Evolutionary conservation across 2,888 invertebrate species (phyloP).

Genomic region (Diaphora mendica): DNA sequence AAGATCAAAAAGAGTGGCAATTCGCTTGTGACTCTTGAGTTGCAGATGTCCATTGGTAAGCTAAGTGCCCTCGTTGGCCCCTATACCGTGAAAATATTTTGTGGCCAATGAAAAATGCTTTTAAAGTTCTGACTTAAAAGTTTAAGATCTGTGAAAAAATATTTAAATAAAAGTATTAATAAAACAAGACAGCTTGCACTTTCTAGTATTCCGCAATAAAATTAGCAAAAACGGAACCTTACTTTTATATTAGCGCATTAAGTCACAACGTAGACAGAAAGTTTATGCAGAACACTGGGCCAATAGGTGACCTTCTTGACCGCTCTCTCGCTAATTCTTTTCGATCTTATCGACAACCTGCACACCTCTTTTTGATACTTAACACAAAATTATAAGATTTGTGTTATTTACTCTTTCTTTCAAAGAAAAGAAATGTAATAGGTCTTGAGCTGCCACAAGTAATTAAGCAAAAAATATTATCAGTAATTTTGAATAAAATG

Average conservation of each 20-base stretch:
- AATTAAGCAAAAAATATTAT: background rate
- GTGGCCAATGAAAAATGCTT: no score
- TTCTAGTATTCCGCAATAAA: no score
- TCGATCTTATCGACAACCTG: background rate
- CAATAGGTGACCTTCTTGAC: background rate
- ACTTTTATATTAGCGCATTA: background rate
- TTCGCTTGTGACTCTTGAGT: no score
- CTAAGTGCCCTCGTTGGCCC: no score
- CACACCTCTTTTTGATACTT: background rate
- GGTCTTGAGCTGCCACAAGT: background rate
- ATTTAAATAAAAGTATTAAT: background rate
- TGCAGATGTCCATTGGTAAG: no score
- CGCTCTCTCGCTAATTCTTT: background rate
- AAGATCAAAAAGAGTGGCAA: no score
- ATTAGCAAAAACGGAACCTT: no score
- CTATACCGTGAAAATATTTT: no score
- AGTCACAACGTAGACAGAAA: background rate
- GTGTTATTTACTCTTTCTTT: background rate
- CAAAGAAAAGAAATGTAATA: background rate
- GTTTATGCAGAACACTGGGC: background rate
- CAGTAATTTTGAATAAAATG: background rate
- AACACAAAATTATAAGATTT: background rate
- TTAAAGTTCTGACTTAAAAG: no score
- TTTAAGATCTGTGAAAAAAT: no score
- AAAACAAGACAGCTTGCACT: background rate